Percentiles rank a stretch among this genome's conserved stretches.
These are phyloP conservation scores for Isotomurus palustris DNA, from an alignment of 2,888 invertebrate species.

Conservation along the genomic window DNA sequence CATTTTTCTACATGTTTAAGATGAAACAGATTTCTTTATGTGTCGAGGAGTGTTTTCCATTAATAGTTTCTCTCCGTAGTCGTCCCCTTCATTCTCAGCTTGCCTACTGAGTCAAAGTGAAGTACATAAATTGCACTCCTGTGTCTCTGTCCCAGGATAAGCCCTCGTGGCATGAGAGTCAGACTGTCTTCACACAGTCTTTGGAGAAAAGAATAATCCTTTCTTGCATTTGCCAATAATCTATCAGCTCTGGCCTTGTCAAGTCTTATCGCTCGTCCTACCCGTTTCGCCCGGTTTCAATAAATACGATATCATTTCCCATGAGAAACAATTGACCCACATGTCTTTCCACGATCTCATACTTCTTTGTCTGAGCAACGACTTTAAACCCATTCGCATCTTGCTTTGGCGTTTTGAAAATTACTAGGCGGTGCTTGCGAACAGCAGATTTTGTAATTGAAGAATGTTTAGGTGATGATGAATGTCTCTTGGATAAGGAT, in stretches of 20 bases:
- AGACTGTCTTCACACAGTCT: neutral
- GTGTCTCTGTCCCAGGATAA: no score
- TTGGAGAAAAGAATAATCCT: no score
- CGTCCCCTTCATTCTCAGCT: neutral
- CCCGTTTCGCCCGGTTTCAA: slow-evolving; percentile 32
- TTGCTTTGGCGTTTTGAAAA: slow-evolving; percentile 30
- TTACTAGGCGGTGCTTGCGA: slow-evolving; percentile 33
- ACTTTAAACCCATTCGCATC: slow-evolving; percentile 37
- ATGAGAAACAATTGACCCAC: slow-evolving; percentile 40
- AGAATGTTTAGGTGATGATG: neutral
- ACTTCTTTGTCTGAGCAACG: slow-evolving; percentile 35
- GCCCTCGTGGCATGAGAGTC: neutral
- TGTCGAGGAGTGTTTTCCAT: neutral
- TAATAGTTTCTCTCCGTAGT: neutral
- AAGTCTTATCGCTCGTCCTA: no score
- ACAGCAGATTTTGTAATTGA: slow-evolving; percentile 13
- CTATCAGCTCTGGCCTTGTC: neutral
- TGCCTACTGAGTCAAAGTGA: no score
- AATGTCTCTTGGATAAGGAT: neutral
- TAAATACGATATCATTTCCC: slow-evolving; percentile 42
- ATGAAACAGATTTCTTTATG: neutral
- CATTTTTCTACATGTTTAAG: neutral
- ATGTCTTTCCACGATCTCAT: slow-evolving; percentile 39
- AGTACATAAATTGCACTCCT: no score
- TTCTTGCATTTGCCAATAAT: neutral